Conservation (phyloP, 2,888 invertebrate genomes). For the Odontocerum albicorne region DNA sequence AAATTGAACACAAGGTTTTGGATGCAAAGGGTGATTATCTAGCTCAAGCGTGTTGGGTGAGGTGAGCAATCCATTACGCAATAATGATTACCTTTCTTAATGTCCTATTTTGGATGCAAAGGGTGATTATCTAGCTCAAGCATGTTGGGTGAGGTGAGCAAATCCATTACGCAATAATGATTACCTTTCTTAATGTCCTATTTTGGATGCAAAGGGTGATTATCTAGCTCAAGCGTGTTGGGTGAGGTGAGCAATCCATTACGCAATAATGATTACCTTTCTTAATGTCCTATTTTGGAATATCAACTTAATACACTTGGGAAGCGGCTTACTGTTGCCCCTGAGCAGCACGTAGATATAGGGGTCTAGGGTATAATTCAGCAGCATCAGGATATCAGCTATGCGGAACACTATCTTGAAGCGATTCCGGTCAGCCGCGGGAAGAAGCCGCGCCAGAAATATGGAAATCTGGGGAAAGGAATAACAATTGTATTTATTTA, state of each 20-base stretch:
- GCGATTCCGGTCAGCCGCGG: constrained; percentile 41
- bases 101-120: constrained; percentile 29
- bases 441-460: constrained; percentile 59
- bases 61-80: constrained; percentile 8
- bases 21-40: constrained; percentile 20
- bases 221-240: constrained; percentile 12
- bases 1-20: no score
- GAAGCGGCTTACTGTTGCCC: constrained; percentile 44
- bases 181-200: constrained; percentile 35
- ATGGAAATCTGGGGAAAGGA: constrained; percentile 73
- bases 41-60: not conserved
- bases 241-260: not conserved
- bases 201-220: constrained; percentile 17
- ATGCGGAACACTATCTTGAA: constrained; percentile 55
- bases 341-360: constrained; percentile 79
- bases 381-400: constrained; percentile 74
- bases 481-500: no score
- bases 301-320: constrained; percentile 35
- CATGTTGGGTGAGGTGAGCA: not conserved
- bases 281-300: constrained; percentile 34
- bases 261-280: constrained; percentile 31
- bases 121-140: constrained; percentile 17
- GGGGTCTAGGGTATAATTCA: constrained; percentile 83
- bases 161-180: constrained; percentile 21
- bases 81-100: constrained; percentile 34